Conservation (phyloP, 2,888 invertebrate species). For the Lepidonotus clava region DNA sequence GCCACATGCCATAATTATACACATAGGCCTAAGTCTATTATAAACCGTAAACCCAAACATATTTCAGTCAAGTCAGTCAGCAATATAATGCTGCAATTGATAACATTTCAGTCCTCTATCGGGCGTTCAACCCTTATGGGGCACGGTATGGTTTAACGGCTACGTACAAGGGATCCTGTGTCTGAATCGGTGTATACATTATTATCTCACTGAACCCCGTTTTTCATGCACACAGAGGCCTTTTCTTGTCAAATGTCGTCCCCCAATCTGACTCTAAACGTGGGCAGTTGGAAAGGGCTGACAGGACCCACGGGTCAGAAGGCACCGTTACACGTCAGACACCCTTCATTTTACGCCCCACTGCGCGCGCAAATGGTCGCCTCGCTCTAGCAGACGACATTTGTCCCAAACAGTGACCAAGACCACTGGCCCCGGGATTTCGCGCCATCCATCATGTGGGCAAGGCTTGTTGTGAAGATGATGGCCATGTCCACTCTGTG, state of each 20-base stretch:
- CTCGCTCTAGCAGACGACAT: neutral
- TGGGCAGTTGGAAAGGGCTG: neutral
- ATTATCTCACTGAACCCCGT: no score
- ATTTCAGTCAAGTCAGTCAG: no score
- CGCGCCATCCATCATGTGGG: constrained; percentile 5
- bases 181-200: no score
- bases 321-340: constrained; percentile 4
- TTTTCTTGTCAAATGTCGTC: neutral
- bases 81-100: no score
- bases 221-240: no score
- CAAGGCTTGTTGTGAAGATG: constrained; percentile 1
- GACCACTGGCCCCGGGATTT: neutral
- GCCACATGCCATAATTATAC: no score
- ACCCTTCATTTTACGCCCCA: constrained; percentile 37
- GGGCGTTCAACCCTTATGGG: no score
- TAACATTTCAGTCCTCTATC: no score
- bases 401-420: neutral
- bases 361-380: constrained; percentile 1
- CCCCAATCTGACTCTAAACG: neutral
- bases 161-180: no score
- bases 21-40: no score
- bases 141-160: no score
- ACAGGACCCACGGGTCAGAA: neutral
- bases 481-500: neutral
- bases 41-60: no score